Base-by-base conservation (phyloP, 2,797 vertebrate genomes). In the Silurus lanzhouensis region DNA sequence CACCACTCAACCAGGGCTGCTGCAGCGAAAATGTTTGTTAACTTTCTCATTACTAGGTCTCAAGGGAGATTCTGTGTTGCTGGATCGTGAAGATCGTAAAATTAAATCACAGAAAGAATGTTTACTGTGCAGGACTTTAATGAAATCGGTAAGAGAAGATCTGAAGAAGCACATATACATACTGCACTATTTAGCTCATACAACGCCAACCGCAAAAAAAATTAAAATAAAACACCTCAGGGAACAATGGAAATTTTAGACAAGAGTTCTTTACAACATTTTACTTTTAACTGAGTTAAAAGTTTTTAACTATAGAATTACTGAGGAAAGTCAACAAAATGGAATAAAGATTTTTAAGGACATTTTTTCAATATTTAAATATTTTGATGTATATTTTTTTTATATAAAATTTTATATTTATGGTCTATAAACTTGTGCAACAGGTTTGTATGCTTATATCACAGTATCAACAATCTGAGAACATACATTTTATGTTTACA, bases 1-100 rank as follows among this genome's bases (percentile, higher is more conserved):
- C 82, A 85, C 87, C 85, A 86, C 87, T 82, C 71, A 86, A 25
- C 27, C 46, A 81, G 57, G 82, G 63, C 82, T 70, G 83, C 85
- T 87, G 86, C 87, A 82, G 85, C 55, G 78, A 84, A 81, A 86
- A 70, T 82, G 79, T 87, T 79, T 88, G 84, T 85, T 84, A 85
- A 83, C 74, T 75, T 46, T 80, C 77, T 88, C 82, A 85, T 87
- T 81, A 85, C 79, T 22, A 25, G 44, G 79, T 85, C 74, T 75
- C 57, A 6, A 3, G 61, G 58, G 82, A 46, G 81, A 57, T 85
- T 88, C 68, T 22, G 12, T 52, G 55, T 76, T 84, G 84, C 15
- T n/a, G 60, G 13, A 58, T 60, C 66, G 66, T 8, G 14, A 86
- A 72, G 31, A n/a, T 46, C 15, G 17, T 57, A 19, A 58, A 86